phyloP scores from a whole-genome alignment of 2,888 invertebrate species.

The Erebia aethiops region DNA sequence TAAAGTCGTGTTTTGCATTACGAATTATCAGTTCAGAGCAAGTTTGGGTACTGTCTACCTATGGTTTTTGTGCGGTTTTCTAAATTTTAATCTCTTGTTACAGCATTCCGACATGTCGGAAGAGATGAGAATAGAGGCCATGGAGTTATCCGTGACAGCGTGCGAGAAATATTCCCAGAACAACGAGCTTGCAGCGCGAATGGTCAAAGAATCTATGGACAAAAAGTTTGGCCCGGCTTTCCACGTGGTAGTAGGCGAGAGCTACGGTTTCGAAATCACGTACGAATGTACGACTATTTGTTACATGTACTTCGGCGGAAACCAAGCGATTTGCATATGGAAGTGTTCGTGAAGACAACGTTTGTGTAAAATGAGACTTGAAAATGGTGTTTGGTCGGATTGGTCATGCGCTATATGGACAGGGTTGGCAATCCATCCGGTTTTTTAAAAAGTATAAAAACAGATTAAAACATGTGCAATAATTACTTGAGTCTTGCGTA shows the following conservation, averaged over 20 bases:
- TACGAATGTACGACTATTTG: constrained; percentile 94
- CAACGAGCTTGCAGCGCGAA: constrained; percentile 94
- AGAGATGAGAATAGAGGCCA: constrained; percentile 94
- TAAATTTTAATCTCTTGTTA: constrained; percentile 42
- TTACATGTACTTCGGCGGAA: constrained; percentile 96
- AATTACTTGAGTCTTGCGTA: too few relatives aligned
- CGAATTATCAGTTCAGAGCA: too few relatives aligned
- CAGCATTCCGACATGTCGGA: constrained; percentile 97
- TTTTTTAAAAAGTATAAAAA: background rate
- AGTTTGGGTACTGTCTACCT: too few relatives aligned
- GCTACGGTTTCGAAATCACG: constrained; percentile 95
- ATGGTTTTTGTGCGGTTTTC: too few relatives aligned
- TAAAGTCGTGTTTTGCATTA: too few relatives aligned
- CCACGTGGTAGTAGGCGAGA: constrained; percentile 98
- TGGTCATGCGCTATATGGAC: background rate
- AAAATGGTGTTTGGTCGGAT: background rate
- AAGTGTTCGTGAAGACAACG: constrained; percentile 86
- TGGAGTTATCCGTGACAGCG: constrained; percentile 95
- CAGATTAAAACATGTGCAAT: too few relatives aligned
- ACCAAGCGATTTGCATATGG: constrained; percentile 94
- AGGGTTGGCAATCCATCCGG: constrained; percentile 21
- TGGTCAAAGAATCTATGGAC: constrained; percentile 97
- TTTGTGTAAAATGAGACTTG: constrained; percentile 8
- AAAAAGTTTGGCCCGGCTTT: constrained; percentile 97
- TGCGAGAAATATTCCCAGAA: constrained; percentile 95